Evolutionary conservation across 2,113 vertebrate species (phyloP).

Genomic region (Xerus inauris): DNA sequence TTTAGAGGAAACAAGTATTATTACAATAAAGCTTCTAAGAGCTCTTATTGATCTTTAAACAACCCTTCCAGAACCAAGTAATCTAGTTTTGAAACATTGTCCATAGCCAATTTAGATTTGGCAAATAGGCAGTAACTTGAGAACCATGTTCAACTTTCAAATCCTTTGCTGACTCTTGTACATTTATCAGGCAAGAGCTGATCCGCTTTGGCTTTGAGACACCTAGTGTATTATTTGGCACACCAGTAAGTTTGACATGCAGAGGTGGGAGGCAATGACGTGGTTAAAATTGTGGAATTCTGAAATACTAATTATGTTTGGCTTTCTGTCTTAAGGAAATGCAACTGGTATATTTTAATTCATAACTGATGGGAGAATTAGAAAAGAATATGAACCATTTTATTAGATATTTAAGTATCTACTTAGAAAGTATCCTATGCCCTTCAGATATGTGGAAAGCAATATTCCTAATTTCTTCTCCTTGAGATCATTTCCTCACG

Average conservation of each 20-base stretch:
- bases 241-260: not conserved
- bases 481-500: not conserved
- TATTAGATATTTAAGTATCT: not conserved
- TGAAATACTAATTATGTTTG: not conserved
- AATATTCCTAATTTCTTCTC: not conserved
- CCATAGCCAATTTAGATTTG: not conserved
- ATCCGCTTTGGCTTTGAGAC: not conserved
- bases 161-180: slow-evolving; percentile 29
- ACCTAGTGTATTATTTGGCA: not conserved
- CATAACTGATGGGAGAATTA: not conserved
- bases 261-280: not conserved
- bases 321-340: slow-evolving; percentile 20
- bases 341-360: not conserved
- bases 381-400: not conserved
- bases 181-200: not conserved
- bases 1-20: not conserved
- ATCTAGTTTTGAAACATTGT: not conserved
- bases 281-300: not conserved
- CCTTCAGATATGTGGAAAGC: not conserved
- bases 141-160: not conserved
- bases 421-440: not conserved
- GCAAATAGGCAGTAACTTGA: slow-evolving; percentile 31
- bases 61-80: slow-evolving; percentile 1
- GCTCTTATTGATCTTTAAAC: not conserved
- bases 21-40: not conserved